Conservation (phyloP, 2,797 vertebrate genomes). For the Florisuga fusca region DNA sequence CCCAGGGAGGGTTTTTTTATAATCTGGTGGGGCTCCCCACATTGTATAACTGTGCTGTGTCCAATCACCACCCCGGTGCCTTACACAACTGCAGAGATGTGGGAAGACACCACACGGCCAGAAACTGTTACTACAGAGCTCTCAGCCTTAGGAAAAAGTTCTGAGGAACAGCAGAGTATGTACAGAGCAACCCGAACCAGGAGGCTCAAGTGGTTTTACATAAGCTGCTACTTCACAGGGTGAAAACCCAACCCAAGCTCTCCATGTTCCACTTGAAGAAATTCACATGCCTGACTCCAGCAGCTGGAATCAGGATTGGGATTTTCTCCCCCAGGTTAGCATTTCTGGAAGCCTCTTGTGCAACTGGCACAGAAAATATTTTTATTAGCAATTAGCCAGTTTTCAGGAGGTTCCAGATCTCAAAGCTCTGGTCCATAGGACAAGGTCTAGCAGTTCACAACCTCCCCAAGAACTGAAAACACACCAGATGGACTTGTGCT, state of each 20-base stretch:
- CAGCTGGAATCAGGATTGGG: not conserved
- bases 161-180: not conserved
- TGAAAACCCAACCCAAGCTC: not conserved
- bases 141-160: not conserved
- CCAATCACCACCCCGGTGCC: slow-evolving; percentile 25
- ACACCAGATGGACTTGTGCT: fast-evolving
- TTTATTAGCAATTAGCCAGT: not conserved
- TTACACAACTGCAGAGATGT: slow-evolving; percentile 56
- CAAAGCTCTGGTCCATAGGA: not conserved
- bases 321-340: not conserved
- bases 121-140: slow-evolving; percentile 47
- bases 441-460: not conserved
- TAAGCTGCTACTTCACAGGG: fast-evolving
- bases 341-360: not conserved
- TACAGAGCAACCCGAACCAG: not conserved
- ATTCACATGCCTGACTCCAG: not conserved
- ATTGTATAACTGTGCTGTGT: slow-evolving; percentile 69
- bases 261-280: not conserved
- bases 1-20: slow-evolving; percentile 61
- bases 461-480: not conserved
- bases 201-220: not conserved
- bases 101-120: slow-evolving; percentile 51
- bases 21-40: slow-evolving; percentile 21
- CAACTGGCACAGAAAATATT: not conserved
- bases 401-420: not conserved